Base-by-base conservation (phyloP, 2,888 invertebrate species). In the Crioceris asparagi region DNA sequence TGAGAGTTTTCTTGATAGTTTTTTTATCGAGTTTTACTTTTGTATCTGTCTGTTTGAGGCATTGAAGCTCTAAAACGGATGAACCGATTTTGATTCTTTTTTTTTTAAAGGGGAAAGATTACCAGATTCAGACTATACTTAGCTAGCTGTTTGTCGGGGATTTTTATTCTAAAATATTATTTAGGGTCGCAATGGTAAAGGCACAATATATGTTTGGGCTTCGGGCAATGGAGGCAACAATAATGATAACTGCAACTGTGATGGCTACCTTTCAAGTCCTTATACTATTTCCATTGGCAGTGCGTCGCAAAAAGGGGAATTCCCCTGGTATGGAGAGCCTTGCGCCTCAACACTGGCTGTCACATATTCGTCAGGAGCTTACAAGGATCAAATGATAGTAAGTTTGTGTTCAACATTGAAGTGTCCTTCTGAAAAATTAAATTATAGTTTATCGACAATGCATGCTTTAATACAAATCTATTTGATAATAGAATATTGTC, bases 271-370 rank as follows among this genome's bases (percentile, higher is more conserved):
- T 2, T 74, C 83, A 17, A 86, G 82, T 57, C 79, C 88, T 44
- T 88, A 83, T 64, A 92, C 93, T 0, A 73, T 94, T 45, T 82
- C 87, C 1, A 80, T 94, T 32, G 86, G 86, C 34, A 87, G 87
- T 55, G 87, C 85, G 3, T 84, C 87, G 2, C 83, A 88, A 61
- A 74, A 75, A 31, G 83, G 84, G 15, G 69, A 74, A 58, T 82
- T 84, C 56, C 90, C 91, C 8, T 91, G 86, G 85, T 94, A 93
- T 59, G 87, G 87, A 2, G 94, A 94, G 63, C 74, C 75, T 39
- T 94, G 94, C 58, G 77, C 92, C 0, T 85, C 90, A 0, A 87
- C 86, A 1, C 68, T 93, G 51, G 86, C 90, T 1, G 80, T 86
- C 1, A 85, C 93, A 0, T 92, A 90, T 64, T 90, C 90, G 34